phyloP scores from a whole-genome alignment of 2,113 vertebrate species.

The Muscicapa adusta region DNA sequence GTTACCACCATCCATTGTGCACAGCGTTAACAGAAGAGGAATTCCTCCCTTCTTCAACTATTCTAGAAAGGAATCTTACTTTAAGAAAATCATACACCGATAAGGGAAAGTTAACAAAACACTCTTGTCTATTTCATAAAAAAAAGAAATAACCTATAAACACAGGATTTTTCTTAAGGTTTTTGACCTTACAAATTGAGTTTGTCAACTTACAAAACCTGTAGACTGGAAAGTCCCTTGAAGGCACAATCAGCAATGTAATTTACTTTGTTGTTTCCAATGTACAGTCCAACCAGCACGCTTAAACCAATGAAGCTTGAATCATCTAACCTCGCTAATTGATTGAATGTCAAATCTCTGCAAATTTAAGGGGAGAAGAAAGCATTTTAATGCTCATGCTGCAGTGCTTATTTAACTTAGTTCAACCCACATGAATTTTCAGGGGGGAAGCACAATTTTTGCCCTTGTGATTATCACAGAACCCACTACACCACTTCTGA shows the following conservation, averaged over 20 bases:
- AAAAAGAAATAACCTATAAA: conserved; percentile 3
- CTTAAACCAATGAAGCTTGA: conserved; percentile 90
- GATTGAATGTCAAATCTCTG: conserved; percentile 91
- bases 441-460: not conserved
- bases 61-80: not conserved
- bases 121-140: not conserved
- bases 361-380: not conserved
- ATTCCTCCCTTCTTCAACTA: not conserved
- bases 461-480: not conserved
- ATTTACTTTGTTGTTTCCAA: conserved; percentile 91
- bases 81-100: not conserved
- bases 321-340: conserved; percentile 88
- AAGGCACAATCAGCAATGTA: conserved; percentile 96
- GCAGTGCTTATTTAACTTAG: not conserved
- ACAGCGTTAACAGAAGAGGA: not conserved
- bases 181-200: conserved; percentile 8
- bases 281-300: conserved; percentile 81
- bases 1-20: not conserved
- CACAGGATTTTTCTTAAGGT: conserved; percentile 14
- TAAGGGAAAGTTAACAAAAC: conserved; percentile 30
- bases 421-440: not conserved
- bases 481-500: not conserved
- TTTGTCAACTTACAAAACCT: conserved; percentile 84
- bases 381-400: not conserved
- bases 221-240: conserved; percentile 86